Evolutionary conservation across 2,113 vertebrate genomes (phyloP).

Genomic region (Leucosticte australis): DNA sequence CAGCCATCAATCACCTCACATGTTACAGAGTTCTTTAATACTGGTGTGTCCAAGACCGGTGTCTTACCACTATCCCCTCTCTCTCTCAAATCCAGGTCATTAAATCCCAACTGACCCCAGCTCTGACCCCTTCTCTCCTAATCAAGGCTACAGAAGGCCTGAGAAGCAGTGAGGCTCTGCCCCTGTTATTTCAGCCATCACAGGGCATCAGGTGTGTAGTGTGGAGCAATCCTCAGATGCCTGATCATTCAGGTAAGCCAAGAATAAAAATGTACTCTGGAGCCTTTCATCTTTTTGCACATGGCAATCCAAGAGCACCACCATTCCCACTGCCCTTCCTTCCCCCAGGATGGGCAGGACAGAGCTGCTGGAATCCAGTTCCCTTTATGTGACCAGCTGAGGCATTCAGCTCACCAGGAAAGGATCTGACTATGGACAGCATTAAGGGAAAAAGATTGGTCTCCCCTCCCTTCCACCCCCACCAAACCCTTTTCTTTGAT

Average conservation of each 20-base stretch:
- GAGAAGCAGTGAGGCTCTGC: not conserved
- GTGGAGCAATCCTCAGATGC: not conserved
- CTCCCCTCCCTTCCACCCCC: not conserved
- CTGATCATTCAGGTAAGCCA: not conserved
- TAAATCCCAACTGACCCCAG: not conserved
- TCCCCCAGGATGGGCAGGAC: not conserved
- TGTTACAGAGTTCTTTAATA: not conserved
- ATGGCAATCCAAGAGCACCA: not conserved
- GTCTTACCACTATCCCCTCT: not conserved
- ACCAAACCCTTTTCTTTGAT: constrained; percentile 18
- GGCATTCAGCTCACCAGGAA: not conserved
- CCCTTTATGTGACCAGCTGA: not conserved
- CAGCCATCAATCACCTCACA: not conserved
- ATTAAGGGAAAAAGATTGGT: not conserved
- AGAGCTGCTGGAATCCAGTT: not conserved
- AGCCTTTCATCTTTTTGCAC: not conserved
- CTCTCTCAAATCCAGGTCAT: not conserved
- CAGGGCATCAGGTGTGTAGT: not conserved
- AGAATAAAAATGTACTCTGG: not conserved
- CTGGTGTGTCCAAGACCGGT: not conserved
- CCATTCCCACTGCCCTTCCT: not conserved
- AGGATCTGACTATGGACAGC: not conserved
- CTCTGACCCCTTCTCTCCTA: not conserved
- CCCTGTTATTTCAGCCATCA: not conserved
- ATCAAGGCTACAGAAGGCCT: not conserved